Conservation (phyloP, 2,113 vertebrate genomes). For the Ascaphus truei region DNA sequence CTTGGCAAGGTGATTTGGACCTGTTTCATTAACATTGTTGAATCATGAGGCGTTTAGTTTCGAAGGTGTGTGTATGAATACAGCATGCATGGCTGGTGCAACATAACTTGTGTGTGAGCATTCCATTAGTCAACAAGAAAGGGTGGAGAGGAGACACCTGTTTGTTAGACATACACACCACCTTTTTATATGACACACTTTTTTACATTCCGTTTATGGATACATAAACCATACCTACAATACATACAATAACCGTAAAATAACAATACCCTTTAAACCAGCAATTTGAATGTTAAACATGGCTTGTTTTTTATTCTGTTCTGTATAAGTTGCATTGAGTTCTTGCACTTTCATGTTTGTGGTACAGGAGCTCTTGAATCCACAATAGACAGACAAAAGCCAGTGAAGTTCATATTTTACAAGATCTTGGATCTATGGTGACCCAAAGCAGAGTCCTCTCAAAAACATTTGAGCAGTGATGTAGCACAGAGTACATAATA, state of each 20-base stretch:
- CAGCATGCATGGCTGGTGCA: neutral
- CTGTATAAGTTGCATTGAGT: too few relatives aligned
- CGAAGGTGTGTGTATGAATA: constrained; percentile 13
- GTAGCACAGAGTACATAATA: too few relatives aligned
- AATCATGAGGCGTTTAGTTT: neutral
- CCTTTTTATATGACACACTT: neutral
- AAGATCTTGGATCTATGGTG: too few relatives aligned
- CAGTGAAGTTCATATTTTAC: too few relatives aligned
- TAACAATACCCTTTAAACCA: neutral
- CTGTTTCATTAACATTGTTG: neutral
- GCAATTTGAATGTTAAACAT: too few relatives aligned
- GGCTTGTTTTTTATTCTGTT: too few relatives aligned
- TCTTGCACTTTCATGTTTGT: too few relatives aligned
- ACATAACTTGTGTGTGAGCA: constrained; percentile 1
- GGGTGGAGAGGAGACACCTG: neutral
- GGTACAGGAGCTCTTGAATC: too few relatives aligned
- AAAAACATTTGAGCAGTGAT: too few relatives aligned
- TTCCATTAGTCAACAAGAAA: constrained; percentile 11
- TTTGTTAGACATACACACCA: neutral
- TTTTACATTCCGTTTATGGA: neutral
- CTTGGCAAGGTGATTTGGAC: neutral
- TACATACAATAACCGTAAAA: neutral
- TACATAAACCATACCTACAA: too few relatives aligned
- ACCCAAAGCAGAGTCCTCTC: too few relatives aligned
- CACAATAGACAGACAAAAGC: too few relatives aligned